A percentile compares a stretch with the other conserved stretches of the same genome.
These are phyloP conservation scores for Drosophila mettleri DNA, from an alignment of 2,888 invertebrate species.

Conservation along the genomic window DNA sequence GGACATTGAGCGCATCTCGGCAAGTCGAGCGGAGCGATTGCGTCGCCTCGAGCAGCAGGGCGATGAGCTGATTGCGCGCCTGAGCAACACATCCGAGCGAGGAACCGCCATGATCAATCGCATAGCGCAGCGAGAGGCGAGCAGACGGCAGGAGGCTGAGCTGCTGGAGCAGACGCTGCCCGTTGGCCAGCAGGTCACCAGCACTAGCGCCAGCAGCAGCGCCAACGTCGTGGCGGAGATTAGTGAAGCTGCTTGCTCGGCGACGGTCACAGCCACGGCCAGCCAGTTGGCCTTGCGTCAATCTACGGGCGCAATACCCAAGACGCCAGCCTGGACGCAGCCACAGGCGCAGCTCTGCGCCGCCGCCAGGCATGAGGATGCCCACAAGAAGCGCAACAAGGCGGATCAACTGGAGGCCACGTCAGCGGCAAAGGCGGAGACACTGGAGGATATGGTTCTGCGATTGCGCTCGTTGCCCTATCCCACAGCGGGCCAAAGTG, in stretches of 20 bases:
- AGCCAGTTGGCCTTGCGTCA: constrained; percentile 73
- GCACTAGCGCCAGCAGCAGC: constrained; percentile 17
- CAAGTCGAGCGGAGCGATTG: constrained; percentile 78
- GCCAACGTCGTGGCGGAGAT: constrained; percentile 63
- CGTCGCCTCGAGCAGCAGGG: constrained; percentile 92
- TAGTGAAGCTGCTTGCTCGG: constrained; percentile 56
- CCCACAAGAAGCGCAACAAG: constrained; percentile 50
- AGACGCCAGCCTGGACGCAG: constrained; percentile 23
- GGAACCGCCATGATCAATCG: constrained; percentile 82
- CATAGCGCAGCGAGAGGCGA: constrained; percentile 79
- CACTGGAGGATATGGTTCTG: constrained; percentile 81
- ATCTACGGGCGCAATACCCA: constrained; percentile 65
- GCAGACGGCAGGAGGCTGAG: constrained; percentile 61
- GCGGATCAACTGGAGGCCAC: constrained; percentile 11
- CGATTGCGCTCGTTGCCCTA: constrained; percentile 80
- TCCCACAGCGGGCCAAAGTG: constrained; percentile 49
- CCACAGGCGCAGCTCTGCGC: constrained; percentile 76
- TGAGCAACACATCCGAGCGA: constrained; percentile 80
- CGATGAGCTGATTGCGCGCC: constrained; percentile 87
- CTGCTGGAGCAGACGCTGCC: constrained; percentile 56
- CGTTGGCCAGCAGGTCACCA: constrained; percentile 49
- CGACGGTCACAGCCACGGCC: constrained; percentile 77
- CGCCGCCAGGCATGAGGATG: constrained; percentile 57
- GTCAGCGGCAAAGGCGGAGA: constrained; percentile 49
- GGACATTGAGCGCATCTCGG: constrained; percentile 80